These are phyloP conservation scores for Tachystola acroxantha DNA, from an alignment of 2,888 invertebrate genomes.

Conservation along the genomic window DNA sequence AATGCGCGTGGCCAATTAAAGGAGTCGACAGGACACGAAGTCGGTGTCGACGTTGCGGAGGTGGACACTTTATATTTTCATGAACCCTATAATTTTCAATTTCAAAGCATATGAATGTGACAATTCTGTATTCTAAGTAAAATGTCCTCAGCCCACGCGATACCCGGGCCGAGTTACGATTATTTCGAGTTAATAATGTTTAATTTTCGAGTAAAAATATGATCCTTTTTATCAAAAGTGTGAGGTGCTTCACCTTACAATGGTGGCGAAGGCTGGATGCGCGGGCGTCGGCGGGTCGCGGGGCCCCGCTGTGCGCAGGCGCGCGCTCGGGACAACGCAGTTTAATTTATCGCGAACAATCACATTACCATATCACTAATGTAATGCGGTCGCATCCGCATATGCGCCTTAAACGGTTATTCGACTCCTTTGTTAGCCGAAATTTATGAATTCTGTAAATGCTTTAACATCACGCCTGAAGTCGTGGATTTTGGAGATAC, in stretches of 20 bases:
- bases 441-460: conserved; percentile 68
- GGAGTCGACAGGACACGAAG: conserved; percentile 50
- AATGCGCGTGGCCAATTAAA: conserved; percentile 60
- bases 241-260: conserved; percentile 56
- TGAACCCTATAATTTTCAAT: conserved; percentile 55
- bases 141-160: conserved; percentile 40
- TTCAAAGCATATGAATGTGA: conserved; percentile 41
- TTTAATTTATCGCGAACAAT: conserved; percentile 74
- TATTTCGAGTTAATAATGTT: conserved; percentile 22
- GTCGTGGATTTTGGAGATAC: conserved; percentile 43
- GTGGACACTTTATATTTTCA: conserved; percentile 47
- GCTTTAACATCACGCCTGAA: conserved; percentile 55
- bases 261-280: conserved; percentile 36
- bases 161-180: conserved; percentile 1
- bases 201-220: conserved; percentile 28
- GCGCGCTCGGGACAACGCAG: conserved; percentile 44
- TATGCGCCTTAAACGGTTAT: conserved; percentile 71
- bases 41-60: conserved; percentile 40
- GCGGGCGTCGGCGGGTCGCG: conserved; percentile 46
- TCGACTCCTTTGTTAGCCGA: conserved; percentile 68
- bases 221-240: conserved; percentile 54
- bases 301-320: conserved; percentile 56
- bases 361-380: conserved; percentile 77
- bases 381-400: conserved; percentile 65
- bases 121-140: conserved; percentile 33